A percentile compares a stretch with the other conserved stretches of the same genome.
Evolutionary conservation across 1,140 invertebrate genomes (phyloP).

Genomic region (Drosophila bipectinata): DNA sequence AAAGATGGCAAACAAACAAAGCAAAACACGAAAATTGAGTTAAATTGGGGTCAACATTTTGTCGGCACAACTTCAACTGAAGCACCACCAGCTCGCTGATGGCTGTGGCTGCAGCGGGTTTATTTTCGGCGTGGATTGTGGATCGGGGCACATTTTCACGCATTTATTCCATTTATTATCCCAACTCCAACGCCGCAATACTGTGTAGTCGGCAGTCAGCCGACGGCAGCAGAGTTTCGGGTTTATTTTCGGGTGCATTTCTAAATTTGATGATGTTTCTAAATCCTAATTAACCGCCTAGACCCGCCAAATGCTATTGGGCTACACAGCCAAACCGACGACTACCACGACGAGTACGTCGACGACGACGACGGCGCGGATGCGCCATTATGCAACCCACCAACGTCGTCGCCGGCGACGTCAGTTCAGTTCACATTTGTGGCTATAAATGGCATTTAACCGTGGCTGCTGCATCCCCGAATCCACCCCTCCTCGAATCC

Average conservation of each 20-base stretch:
- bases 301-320: slow-evolving; percentile 72
- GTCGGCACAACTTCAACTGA: slow-evolving; percentile 71
- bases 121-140: slow-evolving; percentile 59
- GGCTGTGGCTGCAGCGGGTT: slow-evolving; percentile 19
- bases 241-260: slow-evolving; percentile 71
- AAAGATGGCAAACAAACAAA: slow-evolving; percentile 48
- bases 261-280: slow-evolving; percentile 79
- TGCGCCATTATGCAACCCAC: slow-evolving; percentile 70
- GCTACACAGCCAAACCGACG: slow-evolving; percentile 50
- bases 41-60: slow-evolving; percentile 74
- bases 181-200: slow-evolving; percentile 42
- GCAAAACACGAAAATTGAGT: slow-evolving; percentile 39
- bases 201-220: slow-evolving; percentile 11
- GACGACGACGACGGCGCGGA: slow-evolving; percentile 33
- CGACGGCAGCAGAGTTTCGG: slow-evolving; percentile 28
- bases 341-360: neutral
- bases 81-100: slow-evolving; percentile 11
- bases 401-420: slow-evolving; percentile 44
- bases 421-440: slow-evolving; percentile 69
- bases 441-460: slow-evolving; percentile 77
- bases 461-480: slow-evolving; percentile 21
- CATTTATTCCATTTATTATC: slow-evolving; percentile 80
- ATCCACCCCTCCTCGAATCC: neutral
- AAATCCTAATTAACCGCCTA: slow-evolving; percentile 78
- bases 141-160: slow-evolving; percentile 68